Evolutionary conservation across 1,140 invertebrate genomes (phyloP).

Genomic region (Trachymyrmex cornetzi): DNA sequence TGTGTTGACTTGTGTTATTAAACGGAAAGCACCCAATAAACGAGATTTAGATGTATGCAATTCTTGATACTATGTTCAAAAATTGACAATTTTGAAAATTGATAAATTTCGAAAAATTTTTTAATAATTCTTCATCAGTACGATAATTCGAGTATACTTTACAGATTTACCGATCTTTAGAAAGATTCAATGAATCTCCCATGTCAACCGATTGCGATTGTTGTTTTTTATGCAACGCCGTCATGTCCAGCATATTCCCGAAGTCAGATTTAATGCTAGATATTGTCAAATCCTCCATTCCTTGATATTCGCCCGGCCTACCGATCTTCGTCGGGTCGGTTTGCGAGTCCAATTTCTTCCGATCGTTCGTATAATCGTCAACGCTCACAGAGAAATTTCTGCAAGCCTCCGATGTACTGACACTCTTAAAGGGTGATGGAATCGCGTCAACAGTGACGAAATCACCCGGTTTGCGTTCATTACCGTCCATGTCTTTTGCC

Average conservation of each 20-base stretch:
- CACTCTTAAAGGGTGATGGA: slow-evolving; percentile 77
- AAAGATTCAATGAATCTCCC: slow-evolving; percentile 83
- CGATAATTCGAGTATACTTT: neutral
- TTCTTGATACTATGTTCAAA: neutral
- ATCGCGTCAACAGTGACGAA: slow-evolving; percentile 76
- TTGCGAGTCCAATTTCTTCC: slow-evolving; percentile 79
- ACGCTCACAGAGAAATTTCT: slow-evolving; percentile 61
- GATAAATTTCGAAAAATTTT: neutral
- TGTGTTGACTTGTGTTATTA: too few relatives aligned
- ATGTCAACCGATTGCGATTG: slow-evolving; percentile 75
- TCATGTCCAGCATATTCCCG: slow-evolving; percentile 83
- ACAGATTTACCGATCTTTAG: slow-evolving; percentile 81
- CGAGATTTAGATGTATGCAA: neutral
- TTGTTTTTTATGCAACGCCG: slow-evolving; percentile 78
- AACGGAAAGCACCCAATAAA: too few relatives aligned
- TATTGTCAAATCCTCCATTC: slow-evolving; percentile 82
- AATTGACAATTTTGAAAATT: slow-evolving; percentile 16
- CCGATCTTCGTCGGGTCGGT: slow-evolving; percentile 73
- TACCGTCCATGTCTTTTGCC: slow-evolving; percentile 72
- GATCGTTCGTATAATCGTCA: slow-evolving; percentile 80
- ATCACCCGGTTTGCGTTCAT: slow-evolving; percentile 78
- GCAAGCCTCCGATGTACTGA: slow-evolving; percentile 71
- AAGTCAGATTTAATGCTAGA: slow-evolving; percentile 80
- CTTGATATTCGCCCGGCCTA: slow-evolving; percentile 77
- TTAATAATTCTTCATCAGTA: neutral